These are phyloP conservation scores for Tangara arthus DNA, from an alignment of 2,797 vertebrate species.

Conservation along the genomic window DNA sequence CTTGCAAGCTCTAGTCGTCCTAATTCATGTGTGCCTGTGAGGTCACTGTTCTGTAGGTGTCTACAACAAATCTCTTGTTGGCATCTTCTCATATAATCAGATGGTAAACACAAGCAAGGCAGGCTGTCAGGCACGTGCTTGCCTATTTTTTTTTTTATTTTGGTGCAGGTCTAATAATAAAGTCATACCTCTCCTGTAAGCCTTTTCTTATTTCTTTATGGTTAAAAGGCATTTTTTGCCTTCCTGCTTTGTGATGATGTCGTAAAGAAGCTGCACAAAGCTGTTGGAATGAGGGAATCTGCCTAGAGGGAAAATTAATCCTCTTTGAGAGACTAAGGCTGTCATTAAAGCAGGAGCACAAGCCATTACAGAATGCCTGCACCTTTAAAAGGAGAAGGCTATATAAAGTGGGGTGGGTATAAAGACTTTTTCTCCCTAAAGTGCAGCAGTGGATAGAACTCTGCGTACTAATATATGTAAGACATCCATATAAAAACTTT, in stretches of 20 bases:
- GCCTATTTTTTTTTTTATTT: neutral
- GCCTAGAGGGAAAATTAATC: neutral
- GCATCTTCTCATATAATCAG: neutral
- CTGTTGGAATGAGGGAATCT: neutral
- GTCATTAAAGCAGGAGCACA: neutral
- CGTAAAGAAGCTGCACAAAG: neutral
- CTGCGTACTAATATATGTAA: neutral
- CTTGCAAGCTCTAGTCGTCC: neutral
- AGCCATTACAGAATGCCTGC: neutral
- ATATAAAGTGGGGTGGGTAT: neutral
- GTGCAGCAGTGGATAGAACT: neutral
- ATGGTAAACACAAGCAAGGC: neutral
- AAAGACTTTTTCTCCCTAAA: neutral
- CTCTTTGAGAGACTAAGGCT: neutral
- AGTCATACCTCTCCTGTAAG: neutral
- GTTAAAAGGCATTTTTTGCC: neutral
- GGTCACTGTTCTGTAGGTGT: neutral
- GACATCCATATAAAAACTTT: neutral
- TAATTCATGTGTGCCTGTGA: accelerated
- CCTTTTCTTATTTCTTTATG: neutral
- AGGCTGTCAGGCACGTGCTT: neutral
- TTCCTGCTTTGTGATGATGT: neutral
- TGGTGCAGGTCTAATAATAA: neutral
- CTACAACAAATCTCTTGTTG: neutral
- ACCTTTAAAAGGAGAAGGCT: neutral